Conservation (phyloP, 2,113 vertebrate genomes). For the Carassius auratus region DNA sequence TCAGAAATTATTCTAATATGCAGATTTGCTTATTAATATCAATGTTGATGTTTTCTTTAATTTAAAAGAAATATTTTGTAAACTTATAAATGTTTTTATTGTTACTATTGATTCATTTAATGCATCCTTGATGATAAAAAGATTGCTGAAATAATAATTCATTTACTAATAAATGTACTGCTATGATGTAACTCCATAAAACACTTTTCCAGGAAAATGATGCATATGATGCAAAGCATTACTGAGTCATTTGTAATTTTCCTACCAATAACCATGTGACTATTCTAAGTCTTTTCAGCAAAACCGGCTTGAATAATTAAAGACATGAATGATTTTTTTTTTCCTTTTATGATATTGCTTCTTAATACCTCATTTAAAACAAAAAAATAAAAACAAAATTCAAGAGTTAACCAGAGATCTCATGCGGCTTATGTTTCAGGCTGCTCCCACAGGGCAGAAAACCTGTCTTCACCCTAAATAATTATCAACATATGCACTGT, state of each 20-base stretch:
- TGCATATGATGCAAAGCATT: not conserved
- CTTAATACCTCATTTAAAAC: not conserved
- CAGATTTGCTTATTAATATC: not conserved
- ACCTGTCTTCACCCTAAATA: constrained; percentile 20
- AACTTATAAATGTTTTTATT: not conserved
- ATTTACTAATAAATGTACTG: too few species aligned
- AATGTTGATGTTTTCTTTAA: not conserved
- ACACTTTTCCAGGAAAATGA: not conserved
- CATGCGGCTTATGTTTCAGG: not conserved
- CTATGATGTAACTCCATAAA: not conserved
- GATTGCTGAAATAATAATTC: too few species aligned
- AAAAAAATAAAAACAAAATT: not conserved
- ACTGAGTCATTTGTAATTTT: not conserved
- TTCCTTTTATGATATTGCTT: not conserved
- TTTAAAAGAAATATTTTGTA: not conserved
- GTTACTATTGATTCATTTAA: not conserved
- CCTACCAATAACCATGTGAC: not conserved
- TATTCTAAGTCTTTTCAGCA: not conserved
- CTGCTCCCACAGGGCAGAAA: constrained; percentile 1
- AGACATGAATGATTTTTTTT: not conserved
- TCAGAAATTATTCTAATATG: not conserved
- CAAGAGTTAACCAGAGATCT: not conserved
- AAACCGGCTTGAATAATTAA: not conserved
- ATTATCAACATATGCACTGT: constrained; percentile 4
- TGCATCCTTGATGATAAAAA: not conserved